Evolutionary conservation across 2,113 vertebrate genomes (phyloP).

Genomic region (Aramus guarauna): DNA sequence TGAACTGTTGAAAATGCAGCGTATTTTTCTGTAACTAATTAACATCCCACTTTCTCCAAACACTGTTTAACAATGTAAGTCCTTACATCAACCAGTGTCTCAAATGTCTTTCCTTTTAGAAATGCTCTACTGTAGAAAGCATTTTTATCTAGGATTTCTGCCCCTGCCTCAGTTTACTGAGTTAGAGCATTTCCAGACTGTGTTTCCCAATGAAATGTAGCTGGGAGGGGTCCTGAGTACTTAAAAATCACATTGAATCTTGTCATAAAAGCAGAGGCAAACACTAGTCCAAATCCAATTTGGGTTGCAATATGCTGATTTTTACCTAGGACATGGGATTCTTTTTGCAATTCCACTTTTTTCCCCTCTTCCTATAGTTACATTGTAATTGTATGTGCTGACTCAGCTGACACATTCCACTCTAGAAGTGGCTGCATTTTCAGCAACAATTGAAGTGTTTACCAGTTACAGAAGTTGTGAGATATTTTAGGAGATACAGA

Average conservation of each 20-base stretch:
- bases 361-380: not conserved
- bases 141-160: not conserved
- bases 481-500: not conserved
- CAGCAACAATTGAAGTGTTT: not conserved
- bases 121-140: not conserved
- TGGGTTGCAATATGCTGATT: not conserved
- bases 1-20: not conserved
- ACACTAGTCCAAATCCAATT: not conserved
- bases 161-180: not conserved
- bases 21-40: slow-evolving; percentile 20
- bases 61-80: not conserved
- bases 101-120: not conserved
- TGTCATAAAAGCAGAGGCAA: not conserved
- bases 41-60: not conserved
- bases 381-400: not conserved
- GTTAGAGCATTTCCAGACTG: not conserved
- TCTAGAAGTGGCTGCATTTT: not conserved
- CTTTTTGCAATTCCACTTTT: not conserved
- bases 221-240: not conserved
- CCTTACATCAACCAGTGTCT: not conserved
- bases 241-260: not conserved
- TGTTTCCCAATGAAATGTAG: not conserved
- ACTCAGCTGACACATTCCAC: not conserved
- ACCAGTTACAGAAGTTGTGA: not conserved
- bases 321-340: not conserved